Evolutionary conservation across 1,140 invertebrate species (phyloP).

Genomic region (Vollenhovia emeryi): DNA sequence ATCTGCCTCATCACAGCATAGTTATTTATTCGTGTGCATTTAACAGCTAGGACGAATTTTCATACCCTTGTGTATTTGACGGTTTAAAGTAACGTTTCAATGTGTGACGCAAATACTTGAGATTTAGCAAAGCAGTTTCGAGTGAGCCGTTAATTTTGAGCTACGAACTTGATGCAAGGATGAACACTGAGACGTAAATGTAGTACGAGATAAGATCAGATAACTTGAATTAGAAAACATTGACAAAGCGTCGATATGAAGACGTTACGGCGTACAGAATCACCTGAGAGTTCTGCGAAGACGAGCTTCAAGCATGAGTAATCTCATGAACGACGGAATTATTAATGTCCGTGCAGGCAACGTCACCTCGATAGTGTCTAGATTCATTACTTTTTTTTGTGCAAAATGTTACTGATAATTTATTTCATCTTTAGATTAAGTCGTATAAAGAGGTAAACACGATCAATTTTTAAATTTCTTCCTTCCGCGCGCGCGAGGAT

Average conservation of each 20-base stretch:
- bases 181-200: conserved; percentile 32
- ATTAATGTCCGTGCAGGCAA: conserved; percentile 13
- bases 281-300: conserved; percentile 31
- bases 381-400: not conserved
- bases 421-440: not conserved
- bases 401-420: not conserved
- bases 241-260: conserved; percentile 6
- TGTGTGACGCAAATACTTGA: not conserved
- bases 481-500: not conserved
- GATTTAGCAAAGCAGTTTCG: not conserved
- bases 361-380: not conserved
- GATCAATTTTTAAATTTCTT: not conserved
- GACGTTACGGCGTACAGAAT: not conserved
- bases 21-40: not conserved
- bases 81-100: not conserved
- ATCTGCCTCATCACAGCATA: not conserved
- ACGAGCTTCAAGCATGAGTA: conserved; percentile 35
- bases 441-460: not conserved
- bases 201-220: conserved; percentile 35
- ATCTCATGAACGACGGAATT: conserved; percentile 38
- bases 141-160: not conserved
- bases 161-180: not conserved
- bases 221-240: conserved; percentile 50
- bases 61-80: not conserved
- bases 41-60: not conserved